Percentiles rank a stretch among this genome's conserved stretches.
Evolutionary conservation across 2,113 vertebrate genomes (phyloP).

Genomic region (Varanus salvator): DNA sequence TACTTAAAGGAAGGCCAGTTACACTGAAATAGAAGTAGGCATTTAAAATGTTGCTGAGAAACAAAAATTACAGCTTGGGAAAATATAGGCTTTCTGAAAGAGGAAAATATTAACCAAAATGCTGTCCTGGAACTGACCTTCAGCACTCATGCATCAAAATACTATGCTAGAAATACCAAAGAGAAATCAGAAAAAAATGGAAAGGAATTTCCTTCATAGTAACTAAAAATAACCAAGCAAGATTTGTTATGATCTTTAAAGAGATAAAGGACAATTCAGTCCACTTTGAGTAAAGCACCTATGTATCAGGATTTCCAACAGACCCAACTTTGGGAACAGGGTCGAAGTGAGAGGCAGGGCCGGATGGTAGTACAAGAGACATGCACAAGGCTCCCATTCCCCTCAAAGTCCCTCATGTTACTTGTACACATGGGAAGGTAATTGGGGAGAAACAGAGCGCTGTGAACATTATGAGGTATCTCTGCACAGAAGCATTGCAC

Average conservation of each 20-base stretch:
- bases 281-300: too few relatives aligned
- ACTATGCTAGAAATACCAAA: constrained; percentile 56
- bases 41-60: constrained; percentile 38
- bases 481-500: background rate
- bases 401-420: background rate
- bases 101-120: constrained; percentile 59
- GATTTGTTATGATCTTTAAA: background rate
- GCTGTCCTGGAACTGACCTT: constrained; percentile 58
- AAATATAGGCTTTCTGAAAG: constrained; percentile 58
- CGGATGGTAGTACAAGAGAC: background rate
- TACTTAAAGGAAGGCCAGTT: constrained; percentile 7
- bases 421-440: background rate
- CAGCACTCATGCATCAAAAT: constrained; percentile 64
- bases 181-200: constrained; percentile 10
- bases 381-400: accelerated
- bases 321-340: too few relatives aligned
- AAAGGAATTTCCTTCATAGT: background rate
- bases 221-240: constrained; percentile 46
- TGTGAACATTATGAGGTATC: background rate
- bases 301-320: background rate
- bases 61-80: constrained; percentile 58
- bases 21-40: constrained; percentile 32
- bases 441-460: background rate
- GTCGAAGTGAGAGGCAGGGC: background rate
- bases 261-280: background rate